Base-by-base conservation (phyloP, 2,113 vertebrate genomes). In the Pao palembangensis region DNA sequence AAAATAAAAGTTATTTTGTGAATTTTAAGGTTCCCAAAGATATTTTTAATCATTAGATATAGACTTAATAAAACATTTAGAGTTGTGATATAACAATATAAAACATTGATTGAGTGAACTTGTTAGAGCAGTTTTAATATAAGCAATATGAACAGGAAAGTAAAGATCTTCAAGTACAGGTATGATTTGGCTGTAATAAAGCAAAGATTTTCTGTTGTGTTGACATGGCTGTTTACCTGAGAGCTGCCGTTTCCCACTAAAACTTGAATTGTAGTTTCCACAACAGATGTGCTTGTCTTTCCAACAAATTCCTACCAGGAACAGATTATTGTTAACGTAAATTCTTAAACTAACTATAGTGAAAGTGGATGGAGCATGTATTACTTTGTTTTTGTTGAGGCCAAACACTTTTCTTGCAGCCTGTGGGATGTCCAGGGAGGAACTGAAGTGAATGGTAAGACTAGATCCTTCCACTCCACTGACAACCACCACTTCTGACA, bases 371-470 rank as follows among this genome's bases (percentile, higher is more conserved):
- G 31, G 71, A 41, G 20, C 38, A 79, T 62, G 43, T 85, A 53
- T 11, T 91, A 98, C 97, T 90, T 86, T 92, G 66, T 81, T 85
- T 85, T 97, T 96, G 72, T 28, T 71, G 52, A 73, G 69, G 58
- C 92, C 93, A 78, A 90, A 98, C 65, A 98, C 78, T 38, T 80
- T 92, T 61, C 70, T 48, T 52, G 66, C 77, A 53, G 87, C 88
- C 54, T 86, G 87, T 65, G 79, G 76, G 62, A 99, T 92, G 80
- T 97, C 93, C 81, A 98, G 85, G 1, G 91, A 85, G 61, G 89
- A 87, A 88, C 94, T 93, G 88, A 99, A 99, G 80, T 80, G 90
- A 7, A 99, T 87, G 48, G 61, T 73, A 58, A 99, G 77, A 62
- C 73, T 89, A 6, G 82, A 84, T 67, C 97, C 96, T 86, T 92